These are phyloP conservation scores for Unio delphinus DNA, from an alignment of 2,888 invertebrate species.

Conservation along the genomic window DNA sequence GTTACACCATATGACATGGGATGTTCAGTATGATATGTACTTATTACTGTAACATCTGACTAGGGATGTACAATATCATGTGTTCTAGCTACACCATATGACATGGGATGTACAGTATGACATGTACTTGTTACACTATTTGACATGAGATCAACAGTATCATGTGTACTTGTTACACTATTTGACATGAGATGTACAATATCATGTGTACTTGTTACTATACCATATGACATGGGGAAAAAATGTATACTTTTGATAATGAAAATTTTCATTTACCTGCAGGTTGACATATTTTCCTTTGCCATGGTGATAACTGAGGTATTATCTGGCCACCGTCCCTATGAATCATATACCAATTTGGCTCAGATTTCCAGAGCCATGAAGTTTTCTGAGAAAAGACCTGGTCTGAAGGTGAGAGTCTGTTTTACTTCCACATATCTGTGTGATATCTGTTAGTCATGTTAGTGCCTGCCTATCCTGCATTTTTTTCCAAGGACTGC, in stretches of 20 bases:
- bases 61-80: no score
- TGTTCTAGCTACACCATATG: no score
- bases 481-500: neutral
- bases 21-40: no score
- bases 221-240: no score
- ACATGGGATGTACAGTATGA: no score
- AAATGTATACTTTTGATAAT: neutral
- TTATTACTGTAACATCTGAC: no score
- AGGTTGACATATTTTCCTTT: conserved; percentile 68
- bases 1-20: no score
- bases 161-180: no score
- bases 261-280: conserved; percentile 7
- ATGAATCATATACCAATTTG: conserved; percentile 39
- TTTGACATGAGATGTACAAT: no score
- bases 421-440: neutral
- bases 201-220: no score
- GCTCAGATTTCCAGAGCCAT: conserved; percentile 46
- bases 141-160: no score
- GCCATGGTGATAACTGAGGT: conserved; percentile 65
- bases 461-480: neutral
- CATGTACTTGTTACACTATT: no score
- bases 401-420: conserved; percentile 34
- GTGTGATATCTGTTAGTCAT: neutral
- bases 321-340: conserved; percentile 55
- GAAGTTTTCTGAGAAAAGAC: conserved; percentile 40